Percentiles rank a stretch among this genome's conserved stretches.
Conservation (phyloP, 1,140 invertebrate genomes). For the Pygmarrhopalites habei region DNA sequence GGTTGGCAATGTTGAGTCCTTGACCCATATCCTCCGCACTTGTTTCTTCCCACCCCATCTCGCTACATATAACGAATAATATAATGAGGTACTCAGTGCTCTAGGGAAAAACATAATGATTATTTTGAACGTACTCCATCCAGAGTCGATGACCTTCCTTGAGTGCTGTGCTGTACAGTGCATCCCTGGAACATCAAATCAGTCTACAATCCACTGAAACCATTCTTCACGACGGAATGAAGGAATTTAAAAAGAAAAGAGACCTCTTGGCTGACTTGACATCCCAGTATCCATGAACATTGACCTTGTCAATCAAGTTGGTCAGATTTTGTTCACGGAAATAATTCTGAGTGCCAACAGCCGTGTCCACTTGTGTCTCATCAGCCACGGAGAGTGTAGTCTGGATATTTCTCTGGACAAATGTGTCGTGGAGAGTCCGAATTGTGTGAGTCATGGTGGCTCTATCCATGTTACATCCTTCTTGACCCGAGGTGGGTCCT, state of each 20-base stretch:
- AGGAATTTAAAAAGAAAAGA: too few species aligned
- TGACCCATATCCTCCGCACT: conserved; percentile 20
- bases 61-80: conserved; percentile 4
- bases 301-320: conserved; percentile 24
- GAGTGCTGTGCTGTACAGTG: conserved; percentile 12
- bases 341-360: conserved; percentile 14
- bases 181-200: too few species aligned
- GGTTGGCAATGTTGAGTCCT: conserved; percentile 25
- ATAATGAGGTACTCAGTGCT: too few species aligned
- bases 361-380: conserved; percentile 31
- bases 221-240: too few species aligned
- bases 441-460: conserved; percentile 20
- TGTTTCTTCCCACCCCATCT: conserved; percentile 1
- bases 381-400: conserved; percentile 23
- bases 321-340: conserved; percentile 24
- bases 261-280: not conserved
- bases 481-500: conserved; percentile 18
- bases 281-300: conserved; percentile 29
- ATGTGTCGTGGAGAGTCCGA: not conserved
- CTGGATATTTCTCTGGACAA: conserved; percentile 17
- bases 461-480: conserved; percentile 33
- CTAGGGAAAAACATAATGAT: too few species aligned
- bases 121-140: conserved; percentile 38
- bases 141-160: conserved; percentile 27
- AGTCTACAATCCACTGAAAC: too few species aligned